Base-by-base conservation (phyloP, 2,888 invertebrate species). In the Nomada flava region DNA sequence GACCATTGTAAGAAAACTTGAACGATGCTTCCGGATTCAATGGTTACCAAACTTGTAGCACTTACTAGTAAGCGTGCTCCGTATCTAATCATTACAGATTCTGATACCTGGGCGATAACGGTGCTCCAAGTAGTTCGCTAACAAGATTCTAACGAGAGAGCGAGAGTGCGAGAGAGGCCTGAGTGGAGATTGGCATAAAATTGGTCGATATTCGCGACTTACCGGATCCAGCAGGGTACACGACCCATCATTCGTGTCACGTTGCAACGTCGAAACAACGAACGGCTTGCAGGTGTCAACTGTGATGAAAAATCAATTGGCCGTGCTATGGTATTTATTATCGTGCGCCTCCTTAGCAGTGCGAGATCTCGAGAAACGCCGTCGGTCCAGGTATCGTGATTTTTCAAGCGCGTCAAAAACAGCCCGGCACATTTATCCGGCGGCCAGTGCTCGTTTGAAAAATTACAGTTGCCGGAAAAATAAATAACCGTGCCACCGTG, bases 381-480 rank as follows among this genome's bases (percentile, higher is more conserved):
- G 83, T 76, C 79, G 72, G 71, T 63, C 85, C 84, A 26, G 82
- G 83, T 90, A 85, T 87, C 92, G 89, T 92, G 36, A 92, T 92
- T 92, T 92, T 90, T 92, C 92, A 91, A 73, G 1, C 86, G 85
- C 88, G 92, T 92, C 92, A 92, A 91, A 91, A 91, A 90, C 92
- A 92, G 92, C 88, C 90, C 90, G 90, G 88, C 90, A 87, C 92
- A 92, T 92, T 92, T 92, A 90, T 92, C 92, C 91, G 83, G 86
- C 84, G 89, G 85, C 87, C 89, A 87, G 89, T 87, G 83, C 83
- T 78, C 83, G 86, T 89, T 89, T 92, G 92, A 92, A 91, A 92
- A 92, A 92, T 92, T 91, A 92, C 92, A 88, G 89, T 92, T 90
- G 89, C 91, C 86, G 73, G 90, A 90, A 89, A 91, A 92, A 92